Percentiles rank a stretch among this genome's conserved stretches.
Conservation (phyloP, 2,113 vertebrate species). For the Xiphophorus hellerii region DNA sequence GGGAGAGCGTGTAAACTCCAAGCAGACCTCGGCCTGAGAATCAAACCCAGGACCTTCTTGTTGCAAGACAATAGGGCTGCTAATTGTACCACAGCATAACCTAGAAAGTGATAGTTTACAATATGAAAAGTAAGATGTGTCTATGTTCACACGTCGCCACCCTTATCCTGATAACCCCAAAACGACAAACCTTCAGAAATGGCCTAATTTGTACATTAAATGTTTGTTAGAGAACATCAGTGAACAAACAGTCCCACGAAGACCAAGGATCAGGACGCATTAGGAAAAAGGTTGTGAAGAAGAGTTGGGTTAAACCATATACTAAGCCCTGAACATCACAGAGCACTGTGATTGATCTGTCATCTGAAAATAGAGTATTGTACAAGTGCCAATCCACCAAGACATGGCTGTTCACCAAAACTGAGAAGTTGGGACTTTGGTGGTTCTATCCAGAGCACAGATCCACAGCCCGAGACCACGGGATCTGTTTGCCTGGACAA, state of each 20-base stretch:
- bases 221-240: background rate
- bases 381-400: no score
- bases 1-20: no score
- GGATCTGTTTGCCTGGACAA: background rate
- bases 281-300: background rate
- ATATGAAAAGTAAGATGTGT: no score
- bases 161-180: background rate
- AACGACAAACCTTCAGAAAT: background rate
- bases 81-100: background rate
- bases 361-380: no score
- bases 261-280: background rate
- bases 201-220: background rate
- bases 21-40: no score
- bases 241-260: background rate
- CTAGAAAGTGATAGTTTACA: background rate
- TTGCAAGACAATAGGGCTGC: no score
- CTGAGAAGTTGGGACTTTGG: background rate
- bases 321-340: background rate
- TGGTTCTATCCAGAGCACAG: background rate
- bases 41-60: no score
- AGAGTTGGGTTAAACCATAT: background rate
- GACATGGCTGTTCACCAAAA: no score
- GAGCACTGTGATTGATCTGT: no score
- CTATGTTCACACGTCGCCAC: background rate
- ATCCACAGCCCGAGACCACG: background rate